Base-by-base conservation (phyloP, 2,888 invertebrate genomes). In the Gastracanthus pulcherrimus region DNA sequence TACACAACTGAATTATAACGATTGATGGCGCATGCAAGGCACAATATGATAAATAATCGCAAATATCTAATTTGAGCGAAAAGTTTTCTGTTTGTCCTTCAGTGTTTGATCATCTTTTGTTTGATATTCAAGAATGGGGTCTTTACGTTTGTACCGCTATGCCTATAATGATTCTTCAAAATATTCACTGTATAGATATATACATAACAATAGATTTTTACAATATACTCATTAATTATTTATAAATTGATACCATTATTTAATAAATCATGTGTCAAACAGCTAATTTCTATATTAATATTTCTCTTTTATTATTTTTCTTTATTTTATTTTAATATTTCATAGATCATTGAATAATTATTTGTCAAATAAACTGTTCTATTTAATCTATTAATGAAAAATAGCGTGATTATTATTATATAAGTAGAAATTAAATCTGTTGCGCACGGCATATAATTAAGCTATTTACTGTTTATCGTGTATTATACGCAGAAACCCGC, bases 341-440 rank as follows among this genome's bases (percentile, higher is more conserved):
- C n/a, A n/a, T n/a, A n/a, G n/a, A n/a, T n/a, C n/a, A n/a, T n/a
- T n/a, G n/a, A n/a, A 29, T 67, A 16, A 29, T 26, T 45, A 3
- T 71, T 71, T 55, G 70, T 55, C 70, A 71, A 70, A 70, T 26
- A 55, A 36, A 55, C 55, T 55, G 36, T 55, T 16, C 55, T 71
- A 26, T 34, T 23, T 34, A 51, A 34, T 34, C 51, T n/a, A n/a
- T n/a, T n/a, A n/a, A n/a, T n/a, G n/a, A n/a, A n/a, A n/a, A n/a
- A n/a, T n/a, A n/a, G n/a, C n/a, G n/a, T n/a, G n/a, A n/a, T n/a
- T n/a, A n/a, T n/a, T n/a, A n/a, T 13, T 11, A 13, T 0, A 13
- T 0, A 41, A 41, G 3, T 3, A 45, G n/a, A 45, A 3, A 41
- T 41, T 13, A 26, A 19, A 55, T 26, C 55, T 23, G 5, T 51